Evolutionary conservation across 1,140 invertebrate species (phyloP), one percentile per base, ranked within the genome.

Genomic region (Akabosia matsudoensis): DNA sequence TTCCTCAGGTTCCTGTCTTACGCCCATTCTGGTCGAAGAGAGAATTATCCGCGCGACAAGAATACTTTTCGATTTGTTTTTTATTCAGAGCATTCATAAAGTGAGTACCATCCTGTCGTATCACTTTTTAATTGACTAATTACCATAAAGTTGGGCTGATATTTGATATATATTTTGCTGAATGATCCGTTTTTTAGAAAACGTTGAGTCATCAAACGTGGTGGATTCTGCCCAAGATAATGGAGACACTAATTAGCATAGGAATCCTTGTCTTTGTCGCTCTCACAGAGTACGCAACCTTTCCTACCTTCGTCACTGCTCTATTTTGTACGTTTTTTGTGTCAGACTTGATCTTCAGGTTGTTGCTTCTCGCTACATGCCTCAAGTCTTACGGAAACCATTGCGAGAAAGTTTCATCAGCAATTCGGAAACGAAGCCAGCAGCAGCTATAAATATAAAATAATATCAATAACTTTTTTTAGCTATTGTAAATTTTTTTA

Each of bases 11-110:
- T 51, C 28, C n/a, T 70, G 61, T 31, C 45, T 37, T 2, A 75
- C 74, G 0, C 61, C 61, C 0, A 67, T 75, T n/a, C 18, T 75
- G 61, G 74, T 75, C 0, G 74, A 75, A 75, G 74, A 75, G 51
- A 51, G 74, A 16, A 61, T 75, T 51, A 75, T 75, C 37, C n/a
- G 74, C 14, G 26, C 45, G 22, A n/a, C 24, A 4, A 70, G 74
- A 51, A 75, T 75, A 28, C 33, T 75, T 51, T 70, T 75, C 51
- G 74, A 75, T 51, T 33, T 70, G 0, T 37, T 51, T 26, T 75
- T 75, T 70, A 34, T 75, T 22, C 45, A 51, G 18, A 70, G 37
- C 30, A 34, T 75, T 2, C 74, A 75, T 1, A 75, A 75, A 45
- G 74, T 75, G 1, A 1, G 22, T 37, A 37, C 1, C n/a, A n/a